Evolutionary conservation across 2,888 invertebrate genomes (phyloP), one percentile per base, ranked within the genome.

Genomic region (Poecilus cupreus): DNA sequence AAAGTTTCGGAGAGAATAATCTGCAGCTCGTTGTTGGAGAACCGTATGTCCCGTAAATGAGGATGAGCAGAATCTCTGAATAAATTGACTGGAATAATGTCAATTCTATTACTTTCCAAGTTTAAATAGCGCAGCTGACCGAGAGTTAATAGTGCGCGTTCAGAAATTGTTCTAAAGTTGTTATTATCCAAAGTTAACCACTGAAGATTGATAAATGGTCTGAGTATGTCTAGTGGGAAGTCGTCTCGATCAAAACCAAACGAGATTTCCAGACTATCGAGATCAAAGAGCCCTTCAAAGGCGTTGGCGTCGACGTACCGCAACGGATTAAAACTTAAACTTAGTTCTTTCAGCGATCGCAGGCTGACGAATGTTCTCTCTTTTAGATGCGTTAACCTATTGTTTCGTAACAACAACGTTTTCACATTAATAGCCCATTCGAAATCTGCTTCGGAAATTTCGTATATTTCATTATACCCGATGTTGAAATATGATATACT

Each of bases 131-230:
- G 94, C 24, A 96, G 87, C 86, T 93, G 93, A 5, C 91, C 91
- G 88, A 95, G 92, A 72, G 93, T 91, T 82, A 93, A 92, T 49
- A 96, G 91, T 4, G 95, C 93, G n/a, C 94, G 92, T 51, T 94
- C 91, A 78, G 93, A 92, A 13, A 96, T 90, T 11, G 92, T 91
- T 87, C 95, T 94, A 85, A 97, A 93, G 87, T 96, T 95, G 86
- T 97, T 97, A 89, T 96, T 96, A 88, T 97, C 97, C 86, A 97
- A 90, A 0, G 96, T 95, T 82, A 97, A 90, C 95, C 96, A 96
- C 86, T 94, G 93, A 6, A 97, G 90, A 86, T 93, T 94, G 49
- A 92, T 92, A 16, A 97, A 90, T 6, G 94, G 94, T 83, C 93
- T 93, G 51, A 97, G 92, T 11, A 95, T 93, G 84, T 94, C 94